Conservation (phyloP, 2,888 invertebrate species). For the Leistus spinibarbis region DNA sequence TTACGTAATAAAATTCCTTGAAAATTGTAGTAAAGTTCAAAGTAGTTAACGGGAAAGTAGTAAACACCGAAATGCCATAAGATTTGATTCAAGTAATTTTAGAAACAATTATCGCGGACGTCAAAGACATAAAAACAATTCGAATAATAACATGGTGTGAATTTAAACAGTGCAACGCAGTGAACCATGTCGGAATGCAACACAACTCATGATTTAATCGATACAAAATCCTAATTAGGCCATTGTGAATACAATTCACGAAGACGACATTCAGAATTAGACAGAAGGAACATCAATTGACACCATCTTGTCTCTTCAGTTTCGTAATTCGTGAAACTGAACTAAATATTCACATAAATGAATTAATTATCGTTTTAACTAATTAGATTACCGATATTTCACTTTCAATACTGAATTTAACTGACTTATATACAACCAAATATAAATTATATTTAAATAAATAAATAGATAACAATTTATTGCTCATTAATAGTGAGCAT, state of each 20-base stretch:
- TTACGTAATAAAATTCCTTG: background rate
- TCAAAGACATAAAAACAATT: background rate
- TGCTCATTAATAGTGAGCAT: too few relatives aligned
- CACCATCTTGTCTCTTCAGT: background rate
- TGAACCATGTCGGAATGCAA: background rate
- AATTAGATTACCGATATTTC: too few relatives aligned
- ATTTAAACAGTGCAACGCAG: background rate
- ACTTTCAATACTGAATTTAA: too few relatives aligned
- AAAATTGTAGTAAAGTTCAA: background rate
- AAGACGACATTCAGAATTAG: background rate
- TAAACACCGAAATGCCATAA: background rate
- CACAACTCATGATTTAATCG: background rate
- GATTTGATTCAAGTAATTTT: background rate
- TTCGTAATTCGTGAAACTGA: background rate
- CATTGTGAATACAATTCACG: background rate
- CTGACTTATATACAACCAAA: too few relatives aligned
- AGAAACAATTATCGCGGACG: background rate
- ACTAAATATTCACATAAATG: background rate
- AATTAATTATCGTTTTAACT: too few relatives aligned
- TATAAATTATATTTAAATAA: too few relatives aligned
- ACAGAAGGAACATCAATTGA: background rate
- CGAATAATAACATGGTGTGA: background rate
- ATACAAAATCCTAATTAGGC: background rate
- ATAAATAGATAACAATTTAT: too few relatives aligned
- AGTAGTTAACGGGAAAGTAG: background rate